Percentiles rank a stretch among this genome's conserved stretches.
These are phyloP conservation scores for Mirza zaza DNA, from an alignment of 2,113 vertebrate species.

Conservation along the genomic window DNA sequence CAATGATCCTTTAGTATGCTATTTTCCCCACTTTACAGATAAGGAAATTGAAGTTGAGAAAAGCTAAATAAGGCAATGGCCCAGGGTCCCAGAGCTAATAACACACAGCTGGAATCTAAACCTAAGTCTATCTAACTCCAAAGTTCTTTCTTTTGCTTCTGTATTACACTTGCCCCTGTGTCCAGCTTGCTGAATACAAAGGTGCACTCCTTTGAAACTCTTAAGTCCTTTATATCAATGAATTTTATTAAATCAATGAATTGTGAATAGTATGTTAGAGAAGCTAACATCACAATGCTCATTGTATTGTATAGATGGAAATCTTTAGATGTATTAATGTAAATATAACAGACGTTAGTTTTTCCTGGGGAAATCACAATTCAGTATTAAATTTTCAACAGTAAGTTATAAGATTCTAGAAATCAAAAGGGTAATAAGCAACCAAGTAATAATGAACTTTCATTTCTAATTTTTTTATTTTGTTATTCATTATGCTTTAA, in stretches of 20 bases:
- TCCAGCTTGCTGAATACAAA: not conserved
- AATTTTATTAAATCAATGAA: not conserved
- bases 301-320: not conserved
- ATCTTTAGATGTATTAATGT: not conserved
- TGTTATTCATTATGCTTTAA: not conserved
- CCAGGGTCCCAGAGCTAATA: slow-evolving; percentile 28
- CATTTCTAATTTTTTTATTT: not conserved
- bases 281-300: not conserved
- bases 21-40: slow-evolving; percentile 29
- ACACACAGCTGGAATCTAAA: not conserved
- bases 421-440: not conserved
- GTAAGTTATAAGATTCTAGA: not conserved
- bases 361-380: not conserved
- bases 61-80: slow-evolving; percentile 37
- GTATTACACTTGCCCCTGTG: not conserved
- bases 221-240: not conserved
- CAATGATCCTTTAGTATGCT: not conserved
- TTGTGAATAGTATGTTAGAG: not conserved
- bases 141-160: not conserved
- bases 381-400: not conserved
- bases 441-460: not conserved
- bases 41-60: slow-evolving; percentile 52
- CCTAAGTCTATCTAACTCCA: not conserved
- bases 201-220: not conserved
- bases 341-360: not conserved